Percentiles rank a stretch among this genome's conserved stretches.
These are phyloP conservation scores for Dynastes hyllus DNA, from an alignment of 2,888 invertebrate genomes.

Conservation along the genomic window DNA sequence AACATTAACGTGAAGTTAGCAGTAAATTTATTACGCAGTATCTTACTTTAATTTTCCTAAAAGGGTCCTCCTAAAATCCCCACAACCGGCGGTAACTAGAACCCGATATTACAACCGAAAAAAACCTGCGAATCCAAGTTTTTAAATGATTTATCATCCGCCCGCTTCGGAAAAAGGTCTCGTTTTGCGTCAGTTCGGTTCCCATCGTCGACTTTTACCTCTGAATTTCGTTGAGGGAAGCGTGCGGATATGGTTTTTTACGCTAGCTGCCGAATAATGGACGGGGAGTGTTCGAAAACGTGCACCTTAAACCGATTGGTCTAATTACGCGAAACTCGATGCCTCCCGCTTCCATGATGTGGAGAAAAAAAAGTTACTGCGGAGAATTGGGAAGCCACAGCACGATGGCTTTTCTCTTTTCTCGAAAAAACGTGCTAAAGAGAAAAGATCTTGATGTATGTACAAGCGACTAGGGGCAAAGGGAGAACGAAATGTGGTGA, in stretches of 20 bases:
- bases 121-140: neutral
- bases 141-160: neutral
- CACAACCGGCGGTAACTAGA: neutral
- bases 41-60: too few relatives aligned
- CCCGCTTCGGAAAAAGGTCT: neutral
- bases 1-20: too few relatives aligned
- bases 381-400: neutral
- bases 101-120: neutral
- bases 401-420: neutral
- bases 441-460: too few relatives aligned
- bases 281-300: conserved; percentile 55
- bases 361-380: conserved; percentile 4
- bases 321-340: conserved; percentile 55
- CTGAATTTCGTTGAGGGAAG: neutral
- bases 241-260: conserved; percentile 10
- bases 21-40: too few relatives aligned
- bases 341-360: neutral
- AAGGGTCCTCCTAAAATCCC: too few relatives aligned
- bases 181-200: neutral
- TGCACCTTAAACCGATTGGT: conserved; percentile 59
- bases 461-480: too few relatives aligned
- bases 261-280: conserved; percentile 54
- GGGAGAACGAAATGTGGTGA: too few relatives aligned
- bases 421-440: neutral
- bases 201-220: neutral